These are phyloP conservation scores for Synodontis membranacea DNA, from an alignment of 2,113 vertebrate genomes.

Conservation along the genomic window DNA sequence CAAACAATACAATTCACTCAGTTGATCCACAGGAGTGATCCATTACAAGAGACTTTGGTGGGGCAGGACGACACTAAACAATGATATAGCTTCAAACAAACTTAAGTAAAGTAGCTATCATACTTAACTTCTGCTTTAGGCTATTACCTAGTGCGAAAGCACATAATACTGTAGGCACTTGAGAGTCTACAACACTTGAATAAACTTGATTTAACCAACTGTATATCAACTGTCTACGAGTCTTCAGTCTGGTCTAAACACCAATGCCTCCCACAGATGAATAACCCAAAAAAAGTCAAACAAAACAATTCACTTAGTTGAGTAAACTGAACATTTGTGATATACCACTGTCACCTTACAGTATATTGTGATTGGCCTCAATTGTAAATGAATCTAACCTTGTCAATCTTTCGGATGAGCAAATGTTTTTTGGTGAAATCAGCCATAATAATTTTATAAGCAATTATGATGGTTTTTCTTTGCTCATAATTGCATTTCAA, in stretches of 20 bases:
- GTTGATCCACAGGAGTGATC: neutral
- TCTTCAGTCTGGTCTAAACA: neutral
- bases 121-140: neutral
- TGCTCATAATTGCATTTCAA: neutral
- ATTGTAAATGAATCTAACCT: neutral
- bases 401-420: neutral
- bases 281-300: neutral
- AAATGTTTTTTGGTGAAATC: neutral
- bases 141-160: neutral
- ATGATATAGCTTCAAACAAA: neutral
- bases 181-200: neutral
- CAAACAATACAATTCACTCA: too few species aligned
- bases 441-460: neutral
- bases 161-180: neutral
- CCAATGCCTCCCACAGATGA: neutral
- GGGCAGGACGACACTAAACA: neutral
- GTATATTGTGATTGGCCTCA: neutral
- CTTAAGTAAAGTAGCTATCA: neutral
- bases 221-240: neutral
- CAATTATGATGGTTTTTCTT: neutral
- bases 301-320: neutral
- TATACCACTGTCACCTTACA: neutral
- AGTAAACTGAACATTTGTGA: neutral
- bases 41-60: neutral
- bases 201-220: neutral